These are phyloP conservation scores for Centropyge bicolor DNA, from an alignment of 2,797 vertebrate genomes.

Conservation along the genomic window DNA sequence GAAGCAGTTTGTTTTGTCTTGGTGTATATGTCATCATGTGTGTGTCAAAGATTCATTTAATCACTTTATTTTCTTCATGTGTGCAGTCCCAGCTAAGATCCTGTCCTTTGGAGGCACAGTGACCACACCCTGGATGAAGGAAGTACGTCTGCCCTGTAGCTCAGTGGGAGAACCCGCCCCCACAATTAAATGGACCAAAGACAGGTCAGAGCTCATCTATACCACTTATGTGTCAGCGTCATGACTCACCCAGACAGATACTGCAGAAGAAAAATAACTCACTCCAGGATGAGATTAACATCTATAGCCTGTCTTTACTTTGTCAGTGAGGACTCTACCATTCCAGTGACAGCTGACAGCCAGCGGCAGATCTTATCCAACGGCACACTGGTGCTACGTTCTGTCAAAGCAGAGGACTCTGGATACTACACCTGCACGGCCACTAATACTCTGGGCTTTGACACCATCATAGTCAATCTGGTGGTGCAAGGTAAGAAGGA, in stretches of 20 bases:
- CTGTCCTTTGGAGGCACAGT: conserved; percentile 98
- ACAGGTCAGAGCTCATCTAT: conserved; percentile 87
- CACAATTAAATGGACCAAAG: conserved; percentile 98
- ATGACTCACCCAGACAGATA: conserved; percentile 13
- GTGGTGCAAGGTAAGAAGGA: conserved; percentile 94
- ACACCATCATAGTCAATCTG: conserved; percentile 98
- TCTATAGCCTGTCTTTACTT: conserved; percentile 15
- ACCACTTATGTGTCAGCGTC: conserved; percentile 8
- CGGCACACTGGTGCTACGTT: conserved; percentile 94
- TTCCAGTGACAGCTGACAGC: conserved; percentile 91
- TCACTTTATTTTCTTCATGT: neutral
- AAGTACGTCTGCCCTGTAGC: conserved; percentile 95
- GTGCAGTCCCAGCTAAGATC: conserved; percentile 95
- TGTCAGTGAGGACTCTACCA: conserved; percentile 93
- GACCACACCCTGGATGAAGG: conserved; percentile 99
- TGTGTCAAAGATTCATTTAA: neutral
- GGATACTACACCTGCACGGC: conserved; percentile 99
- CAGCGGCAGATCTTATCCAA: conserved; percentile 94
- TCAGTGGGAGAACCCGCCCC: conserved; percentile 95
- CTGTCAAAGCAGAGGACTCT: conserved; percentile 97
- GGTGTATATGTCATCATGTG: conserved; percentile 8
- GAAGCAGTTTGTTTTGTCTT: neutral
- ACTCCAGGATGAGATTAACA: conserved; percentile 15
- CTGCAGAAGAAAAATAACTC: neutral
- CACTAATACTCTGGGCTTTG: conserved; percentile 97